Conservation (phyloP, 2,888 invertebrate genomes). For the Tetranychus truncatus region DNA sequence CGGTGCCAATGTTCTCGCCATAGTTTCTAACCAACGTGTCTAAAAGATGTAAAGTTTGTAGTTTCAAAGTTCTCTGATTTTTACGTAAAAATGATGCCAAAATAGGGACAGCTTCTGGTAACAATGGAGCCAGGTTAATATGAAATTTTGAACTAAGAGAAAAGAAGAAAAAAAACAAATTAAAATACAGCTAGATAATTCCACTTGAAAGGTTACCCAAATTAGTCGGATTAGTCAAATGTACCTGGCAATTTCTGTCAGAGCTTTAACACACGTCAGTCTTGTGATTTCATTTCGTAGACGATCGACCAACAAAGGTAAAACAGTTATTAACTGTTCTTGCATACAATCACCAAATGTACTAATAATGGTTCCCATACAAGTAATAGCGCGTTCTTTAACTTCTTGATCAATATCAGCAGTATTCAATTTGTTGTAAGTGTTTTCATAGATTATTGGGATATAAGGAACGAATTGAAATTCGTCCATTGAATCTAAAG, state of each 20-base stretch:
- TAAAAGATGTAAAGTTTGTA: slow-evolving; percentile 68
- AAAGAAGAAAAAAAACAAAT: background rate
- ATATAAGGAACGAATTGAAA: slow-evolving; percentile 61
- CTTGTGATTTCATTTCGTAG: slow-evolving; percentile 91
- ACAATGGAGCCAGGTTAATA: slow-evolving; percentile 60
- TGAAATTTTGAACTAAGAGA: slow-evolving; percentile 48
- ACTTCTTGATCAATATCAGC: slow-evolving; percentile 98
- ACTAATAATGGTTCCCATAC: slow-evolving; percentile 83
- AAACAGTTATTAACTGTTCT: slow-evolving; percentile 57
- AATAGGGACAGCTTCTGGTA: slow-evolving; percentile 72
- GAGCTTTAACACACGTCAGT: slow-evolving; percentile 81
- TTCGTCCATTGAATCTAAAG: slow-evolving; percentile 43
- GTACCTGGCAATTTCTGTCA: slow-evolving; percentile 71
- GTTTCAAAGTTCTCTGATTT: slow-evolving; percentile 81
- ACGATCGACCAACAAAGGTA: slow-evolving; percentile 86
- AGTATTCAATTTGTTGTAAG: slow-evolving; percentile 64
- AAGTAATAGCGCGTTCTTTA: slow-evolving; percentile 89
- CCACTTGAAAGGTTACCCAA: slow-evolving; percentile 2
- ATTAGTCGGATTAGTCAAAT: slow-evolving; percentile 16
- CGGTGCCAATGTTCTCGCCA: slow-evolving; percentile 43
- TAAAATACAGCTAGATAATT: background rate
- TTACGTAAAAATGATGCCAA: slow-evolving; percentile 83
- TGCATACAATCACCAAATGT: slow-evolving; percentile 68
- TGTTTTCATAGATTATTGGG: slow-evolving; percentile 53
- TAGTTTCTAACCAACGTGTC: slow-evolving; percentile 80